These are phyloP conservation scores for Aphelinus atriplicis DNA, from an alignment of 1,140 invertebrate species.

Conservation along the genomic window DNA sequence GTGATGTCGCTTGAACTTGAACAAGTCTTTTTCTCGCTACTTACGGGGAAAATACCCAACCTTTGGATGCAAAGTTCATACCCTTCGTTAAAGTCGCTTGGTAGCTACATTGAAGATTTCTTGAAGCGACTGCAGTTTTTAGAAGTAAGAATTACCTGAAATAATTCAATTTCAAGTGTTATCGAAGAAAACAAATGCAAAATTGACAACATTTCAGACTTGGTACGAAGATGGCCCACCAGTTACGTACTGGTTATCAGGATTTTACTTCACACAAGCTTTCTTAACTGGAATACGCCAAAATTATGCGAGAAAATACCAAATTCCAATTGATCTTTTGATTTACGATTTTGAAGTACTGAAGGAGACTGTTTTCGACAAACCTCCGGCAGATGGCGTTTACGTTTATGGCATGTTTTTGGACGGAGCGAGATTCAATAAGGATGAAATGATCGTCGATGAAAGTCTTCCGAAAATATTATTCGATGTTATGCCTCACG, in stretches of 20 bases:
- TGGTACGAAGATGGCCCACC: conserved; percentile 89
- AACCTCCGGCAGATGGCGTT: conserved; percentile 81
- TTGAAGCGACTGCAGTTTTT: conserved; percentile 82
- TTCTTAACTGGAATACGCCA: conserved; percentile 94
- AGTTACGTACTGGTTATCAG: conserved; percentile 88
- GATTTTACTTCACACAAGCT: conserved; percentile 95
- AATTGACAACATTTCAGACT: conserved; percentile 65
- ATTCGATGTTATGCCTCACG: conserved; percentile 82
- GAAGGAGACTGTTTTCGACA: conserved; percentile 56
- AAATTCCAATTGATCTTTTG: conserved; percentile 90
- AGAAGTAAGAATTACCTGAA: conserved; percentile 68
- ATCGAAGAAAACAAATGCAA: neutral
- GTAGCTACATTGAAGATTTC: conserved; percentile 90
- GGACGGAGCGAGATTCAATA: conserved; percentile 89
- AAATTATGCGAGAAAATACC: conserved; percentile 91
- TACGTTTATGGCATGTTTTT: conserved; percentile 84
- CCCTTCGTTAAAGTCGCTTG: conserved; percentile 91
- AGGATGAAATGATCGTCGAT: conserved; percentile 72
- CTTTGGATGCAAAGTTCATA: conserved; percentile 89
- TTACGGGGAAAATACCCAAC: conserved; percentile 83
- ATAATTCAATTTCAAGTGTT: neutral
- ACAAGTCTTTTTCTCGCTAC: conserved; percentile 84
- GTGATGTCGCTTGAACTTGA: conserved; percentile 90
- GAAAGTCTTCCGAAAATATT: conserved; percentile 87
- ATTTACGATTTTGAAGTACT: conserved; percentile 81